These are phyloP conservation scores for Pygmarrhopalites habei DNA, from an alignment of 1,140 invertebrate species.

Conservation along the genomic window DNA sequence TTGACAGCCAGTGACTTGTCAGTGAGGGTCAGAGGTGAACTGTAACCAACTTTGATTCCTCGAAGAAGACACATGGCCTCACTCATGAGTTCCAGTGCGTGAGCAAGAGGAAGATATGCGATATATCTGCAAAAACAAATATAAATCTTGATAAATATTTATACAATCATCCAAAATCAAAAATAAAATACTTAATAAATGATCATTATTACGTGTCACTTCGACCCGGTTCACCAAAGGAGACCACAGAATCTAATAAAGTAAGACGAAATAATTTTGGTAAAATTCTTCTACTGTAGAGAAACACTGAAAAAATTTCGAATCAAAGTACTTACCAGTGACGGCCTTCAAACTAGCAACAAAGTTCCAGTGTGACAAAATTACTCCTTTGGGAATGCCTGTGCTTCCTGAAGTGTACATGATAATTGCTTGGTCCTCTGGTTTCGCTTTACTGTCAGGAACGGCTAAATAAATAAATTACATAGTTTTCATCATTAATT, in stretches of 20 bases:
- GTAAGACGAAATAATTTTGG: neutral
- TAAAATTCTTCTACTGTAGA: neutral
- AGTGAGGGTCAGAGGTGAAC: constrained; percentile 87
- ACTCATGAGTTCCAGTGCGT: constrained; percentile 86
- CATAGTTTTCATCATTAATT: neutral
- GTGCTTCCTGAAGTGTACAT: constrained; percentile 96
- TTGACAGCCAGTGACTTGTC: constrained; percentile 94
- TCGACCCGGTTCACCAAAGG: constrained; percentile 8
- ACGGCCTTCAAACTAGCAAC: constrained; percentile 80
- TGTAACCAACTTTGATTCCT: constrained; percentile 87
- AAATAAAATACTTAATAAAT: no score
- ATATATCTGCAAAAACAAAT: no score
- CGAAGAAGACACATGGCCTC: constrained; percentile 33
- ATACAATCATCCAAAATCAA: no score
- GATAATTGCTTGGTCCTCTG: constrained; percentile 78
- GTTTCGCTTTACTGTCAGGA: neutral
- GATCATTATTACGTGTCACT: constrained; percentile 81
- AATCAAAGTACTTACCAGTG: constrained; percentile 51
- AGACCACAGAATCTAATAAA: neutral
- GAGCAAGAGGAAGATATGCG: constrained; percentile 92
- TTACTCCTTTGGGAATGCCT: constrained; percentile 78
- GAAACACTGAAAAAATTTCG: neutral
- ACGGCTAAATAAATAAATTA: neutral
- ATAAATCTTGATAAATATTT: no score
- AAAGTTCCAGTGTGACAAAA: constrained; percentile 84